Evolutionary conservation across 2,113 vertebrate genomes (phyloP), one percentile per base, ranked within the genome.

Genomic region (Xerus inauris): DNA sequence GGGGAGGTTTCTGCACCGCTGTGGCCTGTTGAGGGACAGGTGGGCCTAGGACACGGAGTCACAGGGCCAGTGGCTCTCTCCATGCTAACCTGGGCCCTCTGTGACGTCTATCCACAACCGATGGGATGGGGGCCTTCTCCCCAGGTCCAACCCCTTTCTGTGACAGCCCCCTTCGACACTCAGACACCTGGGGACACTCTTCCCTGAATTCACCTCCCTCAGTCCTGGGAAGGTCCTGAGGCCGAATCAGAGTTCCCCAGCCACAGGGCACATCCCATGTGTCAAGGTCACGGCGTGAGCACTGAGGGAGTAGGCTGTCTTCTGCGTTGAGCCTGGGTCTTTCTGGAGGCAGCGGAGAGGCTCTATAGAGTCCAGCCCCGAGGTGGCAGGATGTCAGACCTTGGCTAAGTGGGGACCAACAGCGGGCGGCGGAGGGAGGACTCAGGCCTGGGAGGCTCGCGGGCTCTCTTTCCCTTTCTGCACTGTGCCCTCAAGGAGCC

Each of bases 31-130:
- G 32, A 59, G 35, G n/a, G 79, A 59, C 79, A 59, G 51, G 0
- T 9, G n/a, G 77, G 57, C n/a, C 28, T 12, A 13, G 35, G 76
- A 62, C 49, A 7, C 8, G 13, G 69, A 72, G 76, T 77, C 62
- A 47, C 8, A 26, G 59, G 54, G 91, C 51, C 42, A 9, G 77
- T 3, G 30, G 0, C 13, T 8, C 40, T 30, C 51, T 12, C 24
- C 10, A 5, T 47, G 20, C 67, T 42, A 35, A 35, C 51, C 81
- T 0, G 1, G 85, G n/a, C 87, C 38, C 8, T 49, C 45, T 9
- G 3, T 2, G 32, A 42, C 54, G 86, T 47, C 42, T 54, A 1
- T 0, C 1, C 24, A 6, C 8, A 5, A 38, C 40, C 1, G 0
- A 5, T 35, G 75, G 8, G 40, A 54, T 3, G 0, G 45, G 45